Evolutionary conservation across 2,113 vertebrate genomes (phyloP), one percentile per base, ranked within the genome.

Genomic region (human): DNA sequence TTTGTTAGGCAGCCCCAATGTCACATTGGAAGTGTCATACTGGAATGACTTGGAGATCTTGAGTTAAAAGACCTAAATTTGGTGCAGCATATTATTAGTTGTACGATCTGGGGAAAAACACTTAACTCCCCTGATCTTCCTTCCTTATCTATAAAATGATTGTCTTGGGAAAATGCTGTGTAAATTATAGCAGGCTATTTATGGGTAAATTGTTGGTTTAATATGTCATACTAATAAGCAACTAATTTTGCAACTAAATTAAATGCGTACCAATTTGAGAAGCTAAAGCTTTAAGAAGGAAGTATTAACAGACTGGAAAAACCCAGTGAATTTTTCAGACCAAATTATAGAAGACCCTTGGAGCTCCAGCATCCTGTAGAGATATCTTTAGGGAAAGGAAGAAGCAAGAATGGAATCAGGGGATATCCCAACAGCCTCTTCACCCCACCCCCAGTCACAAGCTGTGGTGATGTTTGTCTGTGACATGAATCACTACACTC

Each of bases 231-330:
- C 61, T 45, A 89, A 89, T 90, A 93, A 93, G 48, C 82, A 50
- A 96, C 92, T 95, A 81, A 97, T 96, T 98, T 94, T 96, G 93
- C 96, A 98, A 97, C 84, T 97, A 96, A 97, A 97, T 96, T 89
- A 85, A 95, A 85, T 85, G 79, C 50, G 97, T 90, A 98, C 94
- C 92, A 94, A 96, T 92, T 97, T 45, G 66, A 96, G 94, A 97
- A 96, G 82, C 76, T 96, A 92, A 85, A 97, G 45, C 35, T 92
- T 90, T 89, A 88, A 97, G 84, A 93, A 98, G 96, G 94, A 98
- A 97, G 96, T 95, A 52, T 61, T 93, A 85, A 68, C 52, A 89
- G 45, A 45, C 23, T 97, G 92, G 97, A 91, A 98, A 97, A 96
- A 81, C 90, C 94, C 95, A 96, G 88, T 78, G 84, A 97, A 88